Percentiles rank a stretch among this genome's conserved stretches.
Conservation (phyloP, 2,888 invertebrate species). For the Rhamphomyia laevipes region DNA sequence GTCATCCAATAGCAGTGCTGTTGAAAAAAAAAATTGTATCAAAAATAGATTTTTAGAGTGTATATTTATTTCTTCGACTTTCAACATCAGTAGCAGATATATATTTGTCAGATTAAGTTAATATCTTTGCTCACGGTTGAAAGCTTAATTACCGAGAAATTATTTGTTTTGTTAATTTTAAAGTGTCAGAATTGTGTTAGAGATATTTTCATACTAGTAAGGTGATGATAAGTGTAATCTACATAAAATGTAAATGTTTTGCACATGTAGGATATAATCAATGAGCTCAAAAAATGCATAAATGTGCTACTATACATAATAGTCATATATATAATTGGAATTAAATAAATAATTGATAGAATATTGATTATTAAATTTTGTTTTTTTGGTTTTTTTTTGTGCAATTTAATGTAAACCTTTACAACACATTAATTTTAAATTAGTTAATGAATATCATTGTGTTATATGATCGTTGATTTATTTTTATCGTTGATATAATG, state of each 20-base stretch:
- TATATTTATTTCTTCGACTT: too few species aligned
- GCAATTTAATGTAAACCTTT: too few species aligned
- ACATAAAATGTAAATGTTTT: too few species aligned
- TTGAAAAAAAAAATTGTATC: too few species aligned
- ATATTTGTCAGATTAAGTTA: constrained; percentile 21
- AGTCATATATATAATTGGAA: not conserved
- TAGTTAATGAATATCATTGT: not conserved
- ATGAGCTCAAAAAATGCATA: too few species aligned
- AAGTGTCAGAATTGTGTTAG: constrained; percentile 20
- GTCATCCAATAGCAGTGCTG: too few species aligned
- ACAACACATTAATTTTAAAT: too few species aligned
- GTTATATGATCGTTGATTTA: not conserved
- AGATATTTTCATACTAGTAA: too few species aligned
- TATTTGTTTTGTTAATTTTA: constrained; percentile 26
- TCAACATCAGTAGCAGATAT: constrained; percentile 19
- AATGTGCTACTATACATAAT: not conserved
- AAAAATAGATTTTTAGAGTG: too few species aligned
- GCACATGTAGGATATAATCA: too few species aligned
- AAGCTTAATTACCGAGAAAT: constrained; percentile 32
- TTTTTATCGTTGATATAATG: constrained; percentile 4
- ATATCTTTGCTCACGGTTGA: constrained; percentile 30
- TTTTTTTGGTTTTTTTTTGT: too few species aligned
- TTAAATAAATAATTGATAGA: not conserved
- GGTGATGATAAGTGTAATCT: too few species aligned
- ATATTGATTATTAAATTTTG: not conserved